Percentiles rank a stretch among this genome's conserved stretches.
These are phyloP conservation scores for Gobio gobio DNA, from an alignment of 2,113 vertebrate genomes.

Conservation along the genomic window DNA sequence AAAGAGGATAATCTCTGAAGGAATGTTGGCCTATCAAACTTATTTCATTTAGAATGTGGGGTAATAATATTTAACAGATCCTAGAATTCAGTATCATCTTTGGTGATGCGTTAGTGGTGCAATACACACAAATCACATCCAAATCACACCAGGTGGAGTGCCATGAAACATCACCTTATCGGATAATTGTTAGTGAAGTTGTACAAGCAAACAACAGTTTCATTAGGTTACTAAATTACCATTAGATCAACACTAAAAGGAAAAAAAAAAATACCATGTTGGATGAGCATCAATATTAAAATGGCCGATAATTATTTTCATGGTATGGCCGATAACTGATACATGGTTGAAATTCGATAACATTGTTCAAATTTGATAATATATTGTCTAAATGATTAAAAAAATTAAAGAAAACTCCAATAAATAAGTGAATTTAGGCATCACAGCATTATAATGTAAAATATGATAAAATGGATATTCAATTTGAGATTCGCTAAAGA, in stretches of 20 bases:
- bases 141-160: neutral
- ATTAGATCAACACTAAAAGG: too few species aligned
- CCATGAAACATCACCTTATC: neutral
- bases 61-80: neutral
- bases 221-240: too few species aligned
- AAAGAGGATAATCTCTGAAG: constrained; percentile 10
- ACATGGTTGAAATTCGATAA: neutral
- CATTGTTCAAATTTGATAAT: neutral
- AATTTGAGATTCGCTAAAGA: too few species aligned
- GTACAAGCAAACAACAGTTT: neutral
- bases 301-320: too few species aligned
- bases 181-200: constrained; percentile 6
- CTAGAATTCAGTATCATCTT: neutral
- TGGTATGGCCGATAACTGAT: neutral
- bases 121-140: constrained; percentile 4
- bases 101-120: neutral
- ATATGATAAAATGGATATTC: too few species aligned
- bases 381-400: neutral
- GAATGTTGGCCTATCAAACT: constrained; percentile 10
- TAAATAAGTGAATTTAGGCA: too few species aligned
- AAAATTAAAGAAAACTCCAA: neutral
- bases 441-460: too few species aligned
- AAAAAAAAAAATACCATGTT: too few species aligned
- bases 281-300: too few species aligned
- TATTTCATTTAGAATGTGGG: neutral